Percentiles rank a stretch among this genome's conserved stretches.
phyloP scores from a whole-genome alignment of 2,888 invertebrate genomes.

The Heteromurus nitidus region DNA sequence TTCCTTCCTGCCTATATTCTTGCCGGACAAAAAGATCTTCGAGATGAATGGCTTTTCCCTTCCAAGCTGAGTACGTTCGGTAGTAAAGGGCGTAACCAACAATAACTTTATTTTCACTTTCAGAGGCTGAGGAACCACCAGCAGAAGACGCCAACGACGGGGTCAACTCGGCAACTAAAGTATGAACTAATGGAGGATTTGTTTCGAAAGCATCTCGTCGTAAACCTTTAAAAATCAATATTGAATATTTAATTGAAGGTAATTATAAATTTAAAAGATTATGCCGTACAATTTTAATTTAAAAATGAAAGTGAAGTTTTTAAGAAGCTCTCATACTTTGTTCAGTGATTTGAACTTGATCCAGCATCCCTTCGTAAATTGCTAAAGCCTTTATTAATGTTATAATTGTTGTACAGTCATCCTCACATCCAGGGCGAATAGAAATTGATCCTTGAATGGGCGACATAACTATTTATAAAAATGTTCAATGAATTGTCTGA shows the following conservation, averaged over 20 bases:
- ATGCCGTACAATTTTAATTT: not conserved
- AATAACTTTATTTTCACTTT: conserved; percentile 59
- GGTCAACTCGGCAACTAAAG: conserved; percentile 82
- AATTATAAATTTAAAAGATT: not conserved
- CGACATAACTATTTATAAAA: no score
- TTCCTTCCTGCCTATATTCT: conserved; percentile 80
- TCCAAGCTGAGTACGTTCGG: conserved; percentile 90
- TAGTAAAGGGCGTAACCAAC: conserved; percentile 87
- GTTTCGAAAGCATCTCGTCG: conserved; percentile 84
- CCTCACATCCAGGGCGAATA: conserved; percentile 51
- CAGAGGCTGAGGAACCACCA: no score
- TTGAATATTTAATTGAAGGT: not conserved
- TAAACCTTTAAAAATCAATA: conserved; percentile 77
- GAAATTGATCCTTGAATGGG: no score
- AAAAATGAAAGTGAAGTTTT: not conserved
- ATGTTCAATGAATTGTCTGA: no score
- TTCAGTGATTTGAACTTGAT: conserved; percentile 53
- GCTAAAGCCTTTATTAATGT: conserved; percentile 65
- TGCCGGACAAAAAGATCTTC: conserved; percentile 90
- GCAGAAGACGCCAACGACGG: conserved; percentile 3
- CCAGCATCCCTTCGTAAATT: conserved; percentile 65
- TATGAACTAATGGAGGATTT: conserved; percentile 82
- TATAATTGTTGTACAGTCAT: conserved; percentile 63
- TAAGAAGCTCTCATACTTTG: conserved; percentile 46
- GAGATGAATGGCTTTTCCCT: conserved; percentile 85